A percentile compares a stretch with the other conserved stretches of the same genome.
Conservation (phyloP, 2,888 invertebrate genomes). For the Amitus sp. region DNA sequence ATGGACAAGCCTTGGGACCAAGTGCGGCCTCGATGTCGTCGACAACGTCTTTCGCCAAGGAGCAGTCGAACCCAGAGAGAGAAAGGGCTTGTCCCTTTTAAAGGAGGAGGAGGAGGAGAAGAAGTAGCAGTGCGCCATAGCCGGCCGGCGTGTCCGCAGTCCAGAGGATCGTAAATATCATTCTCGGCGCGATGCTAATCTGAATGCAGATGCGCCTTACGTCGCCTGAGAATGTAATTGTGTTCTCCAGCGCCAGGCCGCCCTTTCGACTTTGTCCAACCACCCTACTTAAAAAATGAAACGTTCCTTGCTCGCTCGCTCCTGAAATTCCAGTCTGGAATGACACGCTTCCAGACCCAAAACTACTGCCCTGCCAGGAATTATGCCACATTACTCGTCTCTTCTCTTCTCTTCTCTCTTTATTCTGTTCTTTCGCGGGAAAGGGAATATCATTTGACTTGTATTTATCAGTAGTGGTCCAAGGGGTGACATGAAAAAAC, state of each 20-base stretch:
- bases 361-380: conserved; percentile 11
- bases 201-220: conserved; percentile 56
- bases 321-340: conserved; percentile 27
- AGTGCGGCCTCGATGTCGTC: conserved; percentile 34
- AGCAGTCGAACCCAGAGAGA: conserved; percentile 11
- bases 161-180: conserved; percentile 53
- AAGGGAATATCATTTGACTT: too few relatives aligned
- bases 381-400: conserved; percentile 14
- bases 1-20: conserved; percentile 41
- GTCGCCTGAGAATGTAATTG: conserved; percentile 46
- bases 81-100: too few relatives aligned
- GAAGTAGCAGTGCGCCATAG: conserved; percentile 34
- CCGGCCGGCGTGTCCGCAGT: conserved; percentile 42
- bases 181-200: conserved; percentile 56
- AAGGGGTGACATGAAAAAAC: too few relatives aligned
- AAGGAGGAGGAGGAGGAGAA: conserved; percentile 13
- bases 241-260: conserved; percentile 34
- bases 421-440: not conserved
- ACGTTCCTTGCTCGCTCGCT: conserved; percentile 5
- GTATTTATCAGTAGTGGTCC: too few relatives aligned
- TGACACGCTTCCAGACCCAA: conserved; percentile 13
- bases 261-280: conserved; percentile 30
- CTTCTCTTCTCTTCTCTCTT: not conserved
- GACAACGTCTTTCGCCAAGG: conserved; percentile 29
- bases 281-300: conserved; percentile 21